These are phyloP conservation scores for Lota lota DNA, from an alignment of 2,113 vertebrate species.

Conservation along the genomic window DNA sequence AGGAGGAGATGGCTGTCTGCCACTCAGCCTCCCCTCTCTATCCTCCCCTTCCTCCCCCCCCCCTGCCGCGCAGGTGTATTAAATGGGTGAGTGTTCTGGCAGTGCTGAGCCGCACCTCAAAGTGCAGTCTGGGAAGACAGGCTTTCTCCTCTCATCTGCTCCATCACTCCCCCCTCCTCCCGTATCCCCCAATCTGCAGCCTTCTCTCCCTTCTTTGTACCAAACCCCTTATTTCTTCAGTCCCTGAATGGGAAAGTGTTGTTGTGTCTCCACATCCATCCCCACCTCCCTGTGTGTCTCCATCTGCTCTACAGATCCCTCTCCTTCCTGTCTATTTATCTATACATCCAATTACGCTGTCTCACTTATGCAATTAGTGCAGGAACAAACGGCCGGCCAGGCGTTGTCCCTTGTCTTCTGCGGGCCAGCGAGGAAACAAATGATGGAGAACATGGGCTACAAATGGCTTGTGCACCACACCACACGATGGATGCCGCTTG, in stretches of 20 bases:
- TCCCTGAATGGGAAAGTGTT: constrained; percentile 49
- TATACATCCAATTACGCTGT: constrained; percentile 74
- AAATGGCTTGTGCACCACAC: constrained; percentile 75
- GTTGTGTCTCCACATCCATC: constrained; percentile 36
- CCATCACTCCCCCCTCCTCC: constrained; percentile 38
- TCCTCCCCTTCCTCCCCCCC: constrained; percentile 39
- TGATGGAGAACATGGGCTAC: constrained; percentile 75
- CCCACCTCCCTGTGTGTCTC: constrained; percentile 37
- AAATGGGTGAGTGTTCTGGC: constrained; percentile 58
- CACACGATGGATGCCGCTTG: constrained; percentile 68
- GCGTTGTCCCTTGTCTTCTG: constrained; percentile 41
- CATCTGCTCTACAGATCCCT: constrained; percentile 35
- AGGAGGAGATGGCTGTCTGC: constrained; percentile 32
- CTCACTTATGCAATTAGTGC: constrained; percentile 72
- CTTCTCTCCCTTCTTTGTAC: not conserved
- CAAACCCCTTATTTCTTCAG: constrained; percentile 27
- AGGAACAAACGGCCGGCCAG: constrained; percentile 67
- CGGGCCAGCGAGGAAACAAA: constrained; percentile 70
- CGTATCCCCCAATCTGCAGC: not conserved
- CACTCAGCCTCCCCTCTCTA: constrained; percentile 4
- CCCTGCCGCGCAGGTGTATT: constrained; percentile 61
- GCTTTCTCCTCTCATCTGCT: constrained; percentile 62
- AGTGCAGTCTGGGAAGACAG: constrained; percentile 61
- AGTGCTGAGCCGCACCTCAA: constrained; percentile 55
- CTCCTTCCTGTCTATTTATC: constrained; percentile 64